Conservation (phyloP, 1,140 invertebrate species). For the Bombus waltoni region DNA sequence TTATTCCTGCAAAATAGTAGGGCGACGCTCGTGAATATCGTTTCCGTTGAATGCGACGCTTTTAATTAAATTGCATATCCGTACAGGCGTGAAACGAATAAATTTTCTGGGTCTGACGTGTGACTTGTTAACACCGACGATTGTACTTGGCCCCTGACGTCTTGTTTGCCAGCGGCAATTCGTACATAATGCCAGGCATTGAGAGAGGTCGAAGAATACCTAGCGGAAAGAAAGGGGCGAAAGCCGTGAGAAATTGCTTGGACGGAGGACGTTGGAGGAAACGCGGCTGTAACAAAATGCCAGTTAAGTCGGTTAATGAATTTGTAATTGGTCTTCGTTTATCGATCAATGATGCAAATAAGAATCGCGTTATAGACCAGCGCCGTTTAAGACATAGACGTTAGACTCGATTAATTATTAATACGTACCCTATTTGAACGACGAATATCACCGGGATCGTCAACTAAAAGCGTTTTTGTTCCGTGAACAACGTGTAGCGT, state of each 20-base stretch:
- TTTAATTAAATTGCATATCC: slow-evolving; percentile 67
- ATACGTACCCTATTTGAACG: slow-evolving; percentile 20
- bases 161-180: slow-evolving; percentile 50
- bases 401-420: slow-evolving; percentile 37
- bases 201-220: neutral
- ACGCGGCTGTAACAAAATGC: slow-evolving; percentile 23
- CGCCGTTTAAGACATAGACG: neutral
- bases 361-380: slow-evolving; percentile 1
- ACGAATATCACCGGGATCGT: slow-evolving; percentile 26
- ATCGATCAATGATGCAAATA: slow-evolving; percentile 32
- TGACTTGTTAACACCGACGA: slow-evolving; percentile 58
- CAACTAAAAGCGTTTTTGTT: neutral
- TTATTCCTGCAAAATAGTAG: slow-evolving; percentile 55
- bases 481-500: neutral
- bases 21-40: slow-evolving; percentile 48
- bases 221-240: neutral
- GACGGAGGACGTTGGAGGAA: neutral
- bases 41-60: slow-evolving; percentile 51
- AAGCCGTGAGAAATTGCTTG: slow-evolving; percentile 31
- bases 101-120: slow-evolving; percentile 61
- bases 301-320: slow-evolving; percentile 48
- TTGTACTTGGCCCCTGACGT: slow-evolving; percentile 43
- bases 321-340: slow-evolving; percentile 57
- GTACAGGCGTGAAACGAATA: slow-evolving; percentile 55
- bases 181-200: slow-evolving; percentile 23